Conservation (phyloP, 92 coral and sea anemone genomes). For the Porites evermanni region DNA sequence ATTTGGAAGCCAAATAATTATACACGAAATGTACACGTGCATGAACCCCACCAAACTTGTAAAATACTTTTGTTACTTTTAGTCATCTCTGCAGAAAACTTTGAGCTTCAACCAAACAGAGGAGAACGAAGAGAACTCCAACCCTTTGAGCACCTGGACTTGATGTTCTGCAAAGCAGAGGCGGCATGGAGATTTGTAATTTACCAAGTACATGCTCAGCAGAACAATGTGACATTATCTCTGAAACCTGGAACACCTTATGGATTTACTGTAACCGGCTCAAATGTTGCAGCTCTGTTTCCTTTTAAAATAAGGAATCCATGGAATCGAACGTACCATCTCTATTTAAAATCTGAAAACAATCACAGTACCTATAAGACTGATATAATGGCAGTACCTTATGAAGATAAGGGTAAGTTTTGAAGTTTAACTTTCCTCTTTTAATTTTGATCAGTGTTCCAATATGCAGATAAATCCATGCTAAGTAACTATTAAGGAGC, state of each 20-base stretch:
- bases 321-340: not conserved
- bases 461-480: too few species aligned
- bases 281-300: constrained; percentile 73
- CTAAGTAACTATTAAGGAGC: too few species aligned
- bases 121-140: constrained; percentile 58
- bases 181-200: constrained; percentile 74
- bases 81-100: constrained; percentile 14
- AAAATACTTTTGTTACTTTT: not conserved
- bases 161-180: constrained; percentile 39
- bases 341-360: constrained; percentile 62
- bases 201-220: constrained; percentile 88
- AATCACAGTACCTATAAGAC: constrained; percentile 39
- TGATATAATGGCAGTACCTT: constrained; percentile 77
- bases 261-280: constrained; percentile 59
- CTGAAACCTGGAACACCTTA: constrained; percentile 44
- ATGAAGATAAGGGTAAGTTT: constrained; percentile 75
- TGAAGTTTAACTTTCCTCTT: not conserved
- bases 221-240: constrained; percentile 62
- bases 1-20: too few species aligned
- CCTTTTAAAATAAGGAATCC: constrained; percentile 37
- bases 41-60: too few species aligned
- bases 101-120: constrained; percentile 58
- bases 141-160: constrained; percentile 45
- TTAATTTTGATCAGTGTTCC: too few species aligned
- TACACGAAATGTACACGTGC: too few species aligned